Percentiles rank a stretch among this genome's conserved stretches.
Evolutionary conservation across 2,797 vertebrate species (phyloP).

Genomic region (Arremon aurantiirostris): DNA sequence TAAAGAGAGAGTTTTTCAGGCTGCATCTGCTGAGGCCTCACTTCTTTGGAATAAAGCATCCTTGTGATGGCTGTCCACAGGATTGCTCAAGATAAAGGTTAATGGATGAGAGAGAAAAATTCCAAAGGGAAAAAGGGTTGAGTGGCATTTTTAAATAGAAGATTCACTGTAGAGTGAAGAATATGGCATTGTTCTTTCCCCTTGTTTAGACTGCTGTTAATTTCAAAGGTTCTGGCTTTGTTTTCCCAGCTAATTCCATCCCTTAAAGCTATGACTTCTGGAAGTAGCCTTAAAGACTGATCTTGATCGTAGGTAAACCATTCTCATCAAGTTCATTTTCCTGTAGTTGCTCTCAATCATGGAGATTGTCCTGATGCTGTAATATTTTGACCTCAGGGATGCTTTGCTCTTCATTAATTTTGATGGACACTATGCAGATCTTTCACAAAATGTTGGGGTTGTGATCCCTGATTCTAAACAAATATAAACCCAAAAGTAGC

Average conservation of each 20-base stretch:
- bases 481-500: background rate
- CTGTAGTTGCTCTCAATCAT: background rate
- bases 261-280: background rate
- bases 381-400: background rate
- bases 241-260: background rate
- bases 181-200: background rate
- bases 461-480: background rate
- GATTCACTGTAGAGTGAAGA: background rate
- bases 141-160: background rate
- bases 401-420: background rate
- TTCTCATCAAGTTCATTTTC: background rate
- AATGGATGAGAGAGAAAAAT: background rate
- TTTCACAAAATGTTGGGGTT: background rate
- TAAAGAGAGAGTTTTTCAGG: background rate
- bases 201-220: background rate
- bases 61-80: background rate
- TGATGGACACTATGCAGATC: background rate
- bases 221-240: background rate
- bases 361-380: background rate
- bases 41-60: background rate
- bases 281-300: background rate
- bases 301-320: background rate
- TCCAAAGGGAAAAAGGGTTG: background rate
- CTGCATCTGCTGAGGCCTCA: background rate
- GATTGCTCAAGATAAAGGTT: background rate